phyloP scores from a whole-genome alignment of 2,113 vertebrate genomes.

The Pterocles gutturalis region DNA sequence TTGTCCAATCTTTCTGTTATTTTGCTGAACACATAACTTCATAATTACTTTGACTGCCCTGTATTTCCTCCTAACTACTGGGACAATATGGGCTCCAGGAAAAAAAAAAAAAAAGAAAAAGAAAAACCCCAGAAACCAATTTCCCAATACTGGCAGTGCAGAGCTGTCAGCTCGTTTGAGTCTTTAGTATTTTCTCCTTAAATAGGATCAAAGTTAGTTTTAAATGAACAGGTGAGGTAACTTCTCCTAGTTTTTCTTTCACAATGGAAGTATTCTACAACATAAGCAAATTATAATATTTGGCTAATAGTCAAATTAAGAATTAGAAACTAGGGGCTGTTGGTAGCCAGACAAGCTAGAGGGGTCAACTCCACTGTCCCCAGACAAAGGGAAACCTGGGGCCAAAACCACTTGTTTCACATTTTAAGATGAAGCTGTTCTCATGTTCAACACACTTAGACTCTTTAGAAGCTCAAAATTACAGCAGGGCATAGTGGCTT shows the following conservation, averaged over 20 bases:
- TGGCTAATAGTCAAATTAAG: not conserved
- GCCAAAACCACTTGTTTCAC: not conserved
- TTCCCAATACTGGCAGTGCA: not conserved
- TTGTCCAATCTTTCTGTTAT: not conserved
- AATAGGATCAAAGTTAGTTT: not conserved
- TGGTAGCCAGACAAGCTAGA: not conserved
- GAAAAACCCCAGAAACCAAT: not conserved
- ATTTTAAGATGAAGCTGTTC: not conserved
- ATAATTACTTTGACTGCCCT: not conserved
- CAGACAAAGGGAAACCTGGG: not conserved
- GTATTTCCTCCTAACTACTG: not conserved
- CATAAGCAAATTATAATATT: not conserved
- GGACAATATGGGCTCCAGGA: not conserved
- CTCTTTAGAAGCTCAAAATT: not conserved
- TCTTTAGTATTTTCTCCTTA: not conserved
- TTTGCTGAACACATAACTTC: not conserved
- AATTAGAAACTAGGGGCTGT: not conserved
- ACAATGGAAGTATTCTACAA: not conserved
- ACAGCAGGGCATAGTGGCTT: not conserved
- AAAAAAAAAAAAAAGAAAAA: not conserved
- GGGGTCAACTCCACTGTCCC: not conserved
- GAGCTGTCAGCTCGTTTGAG: not conserved
- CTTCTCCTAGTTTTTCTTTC: not conserved
- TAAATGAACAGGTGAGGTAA: not conserved
- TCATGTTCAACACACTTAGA: not conserved